Evolutionary conservation across 2,797 vertebrate species (phyloP).

Genomic region (Lerista edwardsae): DNA sequence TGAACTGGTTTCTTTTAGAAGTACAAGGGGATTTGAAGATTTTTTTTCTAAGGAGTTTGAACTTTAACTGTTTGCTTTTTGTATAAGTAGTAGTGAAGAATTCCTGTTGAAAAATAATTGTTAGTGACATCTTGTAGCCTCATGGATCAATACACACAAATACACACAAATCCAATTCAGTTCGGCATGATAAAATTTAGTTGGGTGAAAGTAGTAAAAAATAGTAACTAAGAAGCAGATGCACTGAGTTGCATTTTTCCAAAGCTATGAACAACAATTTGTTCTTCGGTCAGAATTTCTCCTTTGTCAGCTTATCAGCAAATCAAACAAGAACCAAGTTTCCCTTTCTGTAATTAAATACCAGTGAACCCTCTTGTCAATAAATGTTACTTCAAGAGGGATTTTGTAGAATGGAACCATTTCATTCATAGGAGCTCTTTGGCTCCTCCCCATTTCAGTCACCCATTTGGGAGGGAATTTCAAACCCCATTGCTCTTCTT

Average conservation of each 20-base stretch:
- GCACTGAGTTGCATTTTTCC: constrained; percentile 17
- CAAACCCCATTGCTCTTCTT: too few species aligned
- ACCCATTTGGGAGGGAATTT: too few species aligned
- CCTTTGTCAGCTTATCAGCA: constrained; percentile 2
- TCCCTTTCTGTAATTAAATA: background rate
- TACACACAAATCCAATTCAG: constrained; percentile 19
- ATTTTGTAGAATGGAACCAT: background rate
- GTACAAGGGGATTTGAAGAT: background rate
- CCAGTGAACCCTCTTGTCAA: background rate
- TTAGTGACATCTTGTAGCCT: constrained; percentile 43
- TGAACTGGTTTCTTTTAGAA: background rate
- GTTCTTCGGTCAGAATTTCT: background rate
- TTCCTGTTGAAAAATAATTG: constrained; percentile 27
- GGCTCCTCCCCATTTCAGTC: too few species aligned
- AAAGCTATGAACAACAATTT: background rate
- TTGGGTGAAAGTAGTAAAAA: constrained; percentile 13
- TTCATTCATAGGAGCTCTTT: background rate
- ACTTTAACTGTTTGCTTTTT: constrained; percentile 35
- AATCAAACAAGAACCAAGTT: background rate
- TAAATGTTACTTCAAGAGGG: background rate
- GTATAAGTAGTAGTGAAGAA: constrained; percentile 14
- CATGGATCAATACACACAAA: constrained; percentile 24
- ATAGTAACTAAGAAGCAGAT: constrained; percentile 18
- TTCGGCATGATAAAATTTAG: constrained; percentile 26
- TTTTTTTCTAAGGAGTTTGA: constrained; percentile 25